Percentiles rank a stretch among this genome's conserved stretches.
Conservation (phyloP, 1,140 invertebrate genomes). For the Hylyphantes graminicola region DNA sequence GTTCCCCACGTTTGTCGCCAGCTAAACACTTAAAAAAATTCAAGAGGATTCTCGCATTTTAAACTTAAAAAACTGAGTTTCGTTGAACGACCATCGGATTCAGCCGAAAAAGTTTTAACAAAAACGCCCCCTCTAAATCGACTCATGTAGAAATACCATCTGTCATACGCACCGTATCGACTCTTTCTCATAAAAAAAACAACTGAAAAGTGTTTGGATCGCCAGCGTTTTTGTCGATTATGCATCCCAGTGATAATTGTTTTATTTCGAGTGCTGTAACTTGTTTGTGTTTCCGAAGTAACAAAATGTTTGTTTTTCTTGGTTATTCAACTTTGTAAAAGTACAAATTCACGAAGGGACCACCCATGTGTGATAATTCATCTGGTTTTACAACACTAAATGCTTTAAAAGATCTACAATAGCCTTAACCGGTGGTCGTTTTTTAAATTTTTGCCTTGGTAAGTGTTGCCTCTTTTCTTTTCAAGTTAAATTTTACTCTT, state of each 20-base stretch:
- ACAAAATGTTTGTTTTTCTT: too few species aligned
- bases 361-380: constrained; percentile 43
- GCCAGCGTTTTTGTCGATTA: too few species aligned
- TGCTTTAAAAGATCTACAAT: not conserved
- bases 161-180: too few species aligned
- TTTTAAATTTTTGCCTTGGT: not conserved
- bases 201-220: too few species aligned
- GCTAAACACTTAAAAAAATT: constrained; percentile 61
- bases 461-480: constrained; percentile 1
- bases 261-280: not conserved
- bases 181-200: too few species aligned
- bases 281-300: too few species aligned
- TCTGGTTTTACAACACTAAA: constrained; percentile 2
- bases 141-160: too few species aligned
- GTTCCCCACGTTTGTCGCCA: constrained; percentile 64
- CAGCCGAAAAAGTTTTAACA: too few species aligned
- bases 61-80: not conserved
- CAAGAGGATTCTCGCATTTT: not conserved
- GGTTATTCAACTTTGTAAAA: not conserved
- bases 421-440: not conserved
- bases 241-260: constrained; percentile 13
- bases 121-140: too few species aligned
- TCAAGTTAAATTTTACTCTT: not conserved
- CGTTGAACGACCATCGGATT: constrained; percentile 44
- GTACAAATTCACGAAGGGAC: constrained; percentile 40